Evolutionary conservation across 2,113 vertebrate species (phyloP), one percentile per base, ranked within the genome.

Genomic region (Macrotis lagotis): DNA sequence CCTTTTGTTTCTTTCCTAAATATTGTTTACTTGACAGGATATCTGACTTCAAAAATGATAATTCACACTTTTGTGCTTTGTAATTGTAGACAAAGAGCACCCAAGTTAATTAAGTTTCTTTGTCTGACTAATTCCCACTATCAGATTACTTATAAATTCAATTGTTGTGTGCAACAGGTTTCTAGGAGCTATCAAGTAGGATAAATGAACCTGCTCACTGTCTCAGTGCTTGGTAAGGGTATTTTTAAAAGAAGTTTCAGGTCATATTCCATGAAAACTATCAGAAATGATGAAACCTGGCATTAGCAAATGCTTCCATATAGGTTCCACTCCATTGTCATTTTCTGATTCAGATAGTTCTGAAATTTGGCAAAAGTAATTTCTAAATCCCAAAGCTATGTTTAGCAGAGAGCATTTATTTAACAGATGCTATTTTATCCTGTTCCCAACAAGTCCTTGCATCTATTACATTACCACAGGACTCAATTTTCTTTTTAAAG

Each of bases 381-480:
- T 96, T 91, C 25, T 95, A 91, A 96, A 92, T 95, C 25, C 44
- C 47, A 66, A 12, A 94, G 88, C 91, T 1, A 95, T 93, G 91
- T 92, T 50, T 93, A 95, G 26, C 16, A 48, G 37, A 25, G 26
- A 53, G 0, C 7, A 26, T 94, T 94, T 44, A 96, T 96, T 96
- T 96, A 96, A 94, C 2, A 52, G 66, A 93, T 10, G 25, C n/a
- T 55, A 12, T 93, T 97, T 97, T 96, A 96, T 96, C n/a, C 6
- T 50, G 91, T 97, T 95, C 93, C 37, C 52, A 95, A 95, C 50
- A 96, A 95, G 22, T 10, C 59, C 94, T 97, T 95, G 59, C 92
- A 94, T 94, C 89, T 95, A 92, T 97, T 49, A 97, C 52, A 50
- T 95, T 94, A 92, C 28, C 25, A 51, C 11, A 52, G 19, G 24